These are phyloP conservation scores for Oscheius sp. DNA, from an alignment of 2,888 invertebrate species.

Conservation along the genomic window DNA sequence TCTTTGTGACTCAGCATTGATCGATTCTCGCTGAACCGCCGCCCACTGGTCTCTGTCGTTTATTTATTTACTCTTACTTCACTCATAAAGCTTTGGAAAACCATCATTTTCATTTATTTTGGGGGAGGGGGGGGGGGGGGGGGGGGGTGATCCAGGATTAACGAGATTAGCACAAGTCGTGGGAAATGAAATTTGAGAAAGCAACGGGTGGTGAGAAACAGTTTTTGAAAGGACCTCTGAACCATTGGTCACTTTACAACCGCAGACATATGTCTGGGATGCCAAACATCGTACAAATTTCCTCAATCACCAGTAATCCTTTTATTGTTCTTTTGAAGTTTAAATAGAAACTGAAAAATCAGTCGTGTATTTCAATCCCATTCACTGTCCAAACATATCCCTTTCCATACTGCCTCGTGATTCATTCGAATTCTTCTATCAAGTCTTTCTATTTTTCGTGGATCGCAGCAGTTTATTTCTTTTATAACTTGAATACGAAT, in stretches of 20 bases:
- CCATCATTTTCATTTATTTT: conserved; percentile 9
- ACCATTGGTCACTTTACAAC: conserved; percentile 22
- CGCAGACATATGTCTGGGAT: too few relatives aligned
- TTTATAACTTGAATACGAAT: too few relatives aligned
- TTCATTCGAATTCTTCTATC: too few relatives aligned
- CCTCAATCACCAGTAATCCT: too few relatives aligned
- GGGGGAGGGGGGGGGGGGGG: background rate
- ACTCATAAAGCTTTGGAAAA: background rate
- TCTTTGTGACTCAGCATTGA: conserved; percentile 26
- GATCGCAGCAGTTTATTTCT: too few relatives aligned
- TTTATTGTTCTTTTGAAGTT: too few relatives aligned
- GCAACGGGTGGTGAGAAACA: background rate
- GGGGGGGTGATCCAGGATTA: background rate
- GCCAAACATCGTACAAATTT: too few relatives aligned
- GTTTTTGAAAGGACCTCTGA: conserved; percentile 5
- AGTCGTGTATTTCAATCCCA: too few relatives aligned
- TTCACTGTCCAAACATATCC: too few relatives aligned
- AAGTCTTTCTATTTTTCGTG: too few relatives aligned
- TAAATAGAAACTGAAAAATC: too few relatives aligned
- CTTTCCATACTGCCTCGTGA: too few relatives aligned
- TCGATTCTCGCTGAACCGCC: conserved; percentile 29
- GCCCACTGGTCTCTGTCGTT: conserved; percentile 19
- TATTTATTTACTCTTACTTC: conserved; percentile 21
- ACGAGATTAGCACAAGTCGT: background rate
- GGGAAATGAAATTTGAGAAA: background rate